Evolutionary conservation across 2,888 invertebrate species (phyloP).

Genomic region (Amiota minor): DNA sequence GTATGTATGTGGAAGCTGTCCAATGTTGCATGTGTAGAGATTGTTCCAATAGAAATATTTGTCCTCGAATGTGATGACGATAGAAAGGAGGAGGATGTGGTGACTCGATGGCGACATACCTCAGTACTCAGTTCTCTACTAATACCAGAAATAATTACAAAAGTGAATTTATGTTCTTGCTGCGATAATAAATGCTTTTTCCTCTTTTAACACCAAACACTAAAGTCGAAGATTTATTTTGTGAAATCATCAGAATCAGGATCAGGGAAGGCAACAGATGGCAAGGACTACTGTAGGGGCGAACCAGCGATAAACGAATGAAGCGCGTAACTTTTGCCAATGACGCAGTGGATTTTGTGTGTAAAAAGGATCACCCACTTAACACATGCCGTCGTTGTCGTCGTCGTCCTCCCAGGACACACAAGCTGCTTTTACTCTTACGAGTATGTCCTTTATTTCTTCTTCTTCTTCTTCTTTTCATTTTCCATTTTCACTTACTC

Average conservation of each 20-base stretch:
- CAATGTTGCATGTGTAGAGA: slow-evolving; percentile 1
- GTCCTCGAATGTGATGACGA: neutral
- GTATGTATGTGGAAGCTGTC: too few relatives aligned
- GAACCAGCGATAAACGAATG: slow-evolving; percentile 26
- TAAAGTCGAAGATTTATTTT: slow-evolving; percentile 59
- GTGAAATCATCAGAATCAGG: slow-evolving; percentile 20
- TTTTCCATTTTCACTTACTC: too few relatives aligned
- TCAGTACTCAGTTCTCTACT: slow-evolving; percentile 51
- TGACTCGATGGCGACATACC: slow-evolving; percentile 29
- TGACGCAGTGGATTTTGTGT: slow-evolving; percentile 50
- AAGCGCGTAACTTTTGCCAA: slow-evolving; percentile 57
- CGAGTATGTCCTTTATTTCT: too few relatives aligned
- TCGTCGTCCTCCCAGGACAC: too few relatives aligned
- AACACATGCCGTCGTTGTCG: too few relatives aligned
- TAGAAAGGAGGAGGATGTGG: neutral
- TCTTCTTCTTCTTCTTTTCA: too few relatives aligned
- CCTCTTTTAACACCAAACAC: slow-evolving; percentile 45
- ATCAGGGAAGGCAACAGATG: neutral
- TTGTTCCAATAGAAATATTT: too few relatives aligned
- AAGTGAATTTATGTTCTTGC: slow-evolving; percentile 69
- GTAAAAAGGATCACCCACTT: neutral
- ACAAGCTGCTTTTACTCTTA: too few relatives aligned
- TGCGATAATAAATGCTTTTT: slow-evolving; percentile 67
- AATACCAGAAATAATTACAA: slow-evolving; percentile 71
- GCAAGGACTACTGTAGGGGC: neutral